Evolutionary conservation across 2,888 invertebrate genomes (phyloP).

Genomic region (Muscina levida): DNA sequence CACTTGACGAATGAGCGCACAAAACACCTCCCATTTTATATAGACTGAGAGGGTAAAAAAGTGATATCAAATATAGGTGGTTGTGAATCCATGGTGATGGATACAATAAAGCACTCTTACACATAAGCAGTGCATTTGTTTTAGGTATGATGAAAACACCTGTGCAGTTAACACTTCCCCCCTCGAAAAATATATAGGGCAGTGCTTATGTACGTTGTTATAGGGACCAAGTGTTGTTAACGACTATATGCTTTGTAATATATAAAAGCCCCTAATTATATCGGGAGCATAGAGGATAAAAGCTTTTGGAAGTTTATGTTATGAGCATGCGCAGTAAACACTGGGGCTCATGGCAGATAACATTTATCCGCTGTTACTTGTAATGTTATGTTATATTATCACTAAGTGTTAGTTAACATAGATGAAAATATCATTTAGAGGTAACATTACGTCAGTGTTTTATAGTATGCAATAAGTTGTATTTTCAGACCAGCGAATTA

Average conservation of each 20-base stretch:
- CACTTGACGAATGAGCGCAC: conserved; percentile 59
- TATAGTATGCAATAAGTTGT: no score
- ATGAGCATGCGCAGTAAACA: conserved; percentile 48
- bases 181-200: not conserved
- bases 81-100: conserved; percentile 19
- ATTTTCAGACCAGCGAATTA: no score
- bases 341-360: not conserved
- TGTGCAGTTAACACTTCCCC: not conserved
- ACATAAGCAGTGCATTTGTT: not conserved
- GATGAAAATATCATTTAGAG: no score
- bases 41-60: conserved; percentile 41
- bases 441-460: no score
- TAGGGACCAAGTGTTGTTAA: conserved; percentile 4
- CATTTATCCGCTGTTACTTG: conserved; percentile 35
- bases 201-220: conserved; percentile 13
- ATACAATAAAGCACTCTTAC: not conserved
- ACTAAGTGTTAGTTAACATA: conserved; percentile 4
- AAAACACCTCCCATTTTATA: conserved; percentile 63
- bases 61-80: conserved; percentile 20
- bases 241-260: conserved; percentile 3
- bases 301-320: conserved; percentile 20
- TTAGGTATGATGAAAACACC: conserved; percentile 3
- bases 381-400: no score
- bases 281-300: conserved; percentile 32
- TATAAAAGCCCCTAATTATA: not conserved